Conservation (phyloP, 2,113 vertebrate species). For the Coryphaenoides rupestris region DNA sequence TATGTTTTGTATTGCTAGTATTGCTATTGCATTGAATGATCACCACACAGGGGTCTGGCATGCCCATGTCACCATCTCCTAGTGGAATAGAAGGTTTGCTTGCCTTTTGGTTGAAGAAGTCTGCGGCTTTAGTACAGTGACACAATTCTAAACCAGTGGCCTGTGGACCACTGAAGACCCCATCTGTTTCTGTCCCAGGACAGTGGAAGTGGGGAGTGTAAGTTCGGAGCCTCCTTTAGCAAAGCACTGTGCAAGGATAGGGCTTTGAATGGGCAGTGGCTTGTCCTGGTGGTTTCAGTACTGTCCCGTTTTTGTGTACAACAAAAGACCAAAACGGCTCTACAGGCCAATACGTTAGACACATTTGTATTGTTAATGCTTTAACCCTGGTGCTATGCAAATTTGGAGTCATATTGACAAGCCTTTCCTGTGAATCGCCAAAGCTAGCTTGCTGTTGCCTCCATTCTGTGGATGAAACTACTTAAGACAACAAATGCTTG, state of each 20-base stretch:
- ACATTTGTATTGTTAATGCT: too few species aligned
- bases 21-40: too few species aligned
- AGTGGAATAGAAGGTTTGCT: background rate
- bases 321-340: conserved; percentile 28
- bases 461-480: too few species aligned
- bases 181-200: conserved; percentile 68
- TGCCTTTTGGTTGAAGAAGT: too few species aligned
- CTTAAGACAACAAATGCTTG: too few species aligned
- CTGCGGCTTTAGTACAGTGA: conserved; percentile 19
- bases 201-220: conserved; percentile 58
- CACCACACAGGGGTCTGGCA: too few species aligned
- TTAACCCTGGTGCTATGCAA: too few species aligned
- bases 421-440: too few species aligned
- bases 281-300: conserved; percentile 68
- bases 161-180: conserved; percentile 44
- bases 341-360: conserved; percentile 21
- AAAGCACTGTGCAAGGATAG: conserved; percentile 51
- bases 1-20: too few species aligned
- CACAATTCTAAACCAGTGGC: conserved; percentile 35
- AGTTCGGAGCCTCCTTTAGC: conserved; percentile 67
- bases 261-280: conserved; percentile 62
- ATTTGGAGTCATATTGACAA: too few species aligned
- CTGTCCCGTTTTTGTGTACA: conserved; percentile 56
- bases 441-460: too few species aligned
- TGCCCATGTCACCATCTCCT: too few species aligned